Evolutionary conservation across 2,888 invertebrate genomes (phyloP).

Genomic region (Eristalis arbustorum): DNA sequence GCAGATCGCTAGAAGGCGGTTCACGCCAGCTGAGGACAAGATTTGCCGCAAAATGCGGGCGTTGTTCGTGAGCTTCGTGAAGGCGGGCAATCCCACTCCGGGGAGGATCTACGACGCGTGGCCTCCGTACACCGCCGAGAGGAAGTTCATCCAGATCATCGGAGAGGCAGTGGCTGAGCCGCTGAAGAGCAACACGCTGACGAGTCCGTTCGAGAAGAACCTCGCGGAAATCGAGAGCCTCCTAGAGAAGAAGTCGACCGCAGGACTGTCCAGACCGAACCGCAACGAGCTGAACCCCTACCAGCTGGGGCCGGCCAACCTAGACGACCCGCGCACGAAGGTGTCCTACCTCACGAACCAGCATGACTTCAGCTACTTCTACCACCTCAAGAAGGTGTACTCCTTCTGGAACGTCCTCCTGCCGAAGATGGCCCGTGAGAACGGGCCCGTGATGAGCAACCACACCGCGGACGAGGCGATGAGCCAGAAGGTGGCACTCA

Average conservation of each 20-base stretch:
- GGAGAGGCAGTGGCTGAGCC: slow-evolving; percentile 73
- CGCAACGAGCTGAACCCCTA: slow-evolving; percentile 74
- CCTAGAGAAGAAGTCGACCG: slow-evolving; percentile 62
- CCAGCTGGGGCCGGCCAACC: slow-evolving; percentile 36
- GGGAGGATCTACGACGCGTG: slow-evolving; percentile 82
- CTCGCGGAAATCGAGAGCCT: slow-evolving; percentile 75
- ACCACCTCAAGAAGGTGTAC: slow-evolving; percentile 77
- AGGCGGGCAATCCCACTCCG: slow-evolving; percentile 83
- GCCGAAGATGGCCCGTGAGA: slow-evolving; percentile 72
- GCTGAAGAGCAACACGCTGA: slow-evolving; percentile 32
- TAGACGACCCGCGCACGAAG: slow-evolving; percentile 46
- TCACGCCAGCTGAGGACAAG: slow-evolving; percentile 83
- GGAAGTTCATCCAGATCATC: slow-evolving; percentile 77
- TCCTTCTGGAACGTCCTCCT: slow-evolving; percentile 79
- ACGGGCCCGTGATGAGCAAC: slow-evolving; percentile 32
- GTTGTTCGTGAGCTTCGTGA: slow-evolving; percentile 82
- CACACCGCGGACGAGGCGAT: slow-evolving; percentile 71
- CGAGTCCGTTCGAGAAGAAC: slow-evolving; percentile 73
- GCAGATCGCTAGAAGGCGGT: slow-evolving; percentile 84
- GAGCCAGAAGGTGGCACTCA: slow-evolving; percentile 73
- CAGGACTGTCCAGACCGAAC: slow-evolving; percentile 73
- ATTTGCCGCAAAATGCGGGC: slow-evolving; percentile 81
- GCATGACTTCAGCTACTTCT: slow-evolving; percentile 75
- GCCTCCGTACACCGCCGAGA: slow-evolving; percentile 82
- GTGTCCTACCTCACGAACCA: slow-evolving; percentile 72